A percentile compares a stretch with the other conserved stretches of the same genome.
phyloP scores from a whole-genome alignment of 2,888 invertebrate genomes.

The Miltochrista miniata region DNA sequence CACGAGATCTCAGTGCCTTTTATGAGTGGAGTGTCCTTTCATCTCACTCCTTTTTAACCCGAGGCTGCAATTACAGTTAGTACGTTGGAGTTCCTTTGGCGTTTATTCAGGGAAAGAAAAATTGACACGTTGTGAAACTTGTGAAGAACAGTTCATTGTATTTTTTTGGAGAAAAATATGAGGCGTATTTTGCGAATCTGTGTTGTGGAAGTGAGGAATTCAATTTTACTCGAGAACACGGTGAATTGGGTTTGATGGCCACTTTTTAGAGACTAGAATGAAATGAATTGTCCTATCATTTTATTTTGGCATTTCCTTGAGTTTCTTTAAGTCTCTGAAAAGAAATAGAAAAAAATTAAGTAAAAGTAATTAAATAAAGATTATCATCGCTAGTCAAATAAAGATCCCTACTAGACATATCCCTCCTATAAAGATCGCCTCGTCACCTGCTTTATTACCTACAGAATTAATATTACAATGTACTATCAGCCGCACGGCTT shows the following conservation, averaged over 20 bases:
- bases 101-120: slow-evolving; percentile 24
- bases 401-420: too few species aligned
- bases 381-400: too few species aligned
- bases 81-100: slow-evolving; percentile 55
- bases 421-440: too few species aligned
- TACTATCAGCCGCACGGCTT: too few species aligned
- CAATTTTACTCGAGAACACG: neutral
- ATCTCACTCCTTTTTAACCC: slow-evolving; percentile 70
- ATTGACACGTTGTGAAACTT: slow-evolving; percentile 22
- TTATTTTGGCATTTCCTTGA: too few species aligned
- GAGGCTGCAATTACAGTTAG: slow-evolving; percentile 78
- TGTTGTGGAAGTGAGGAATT: neutral
- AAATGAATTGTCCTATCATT: neutral
- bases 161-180: slow-evolving; percentile 9
- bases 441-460: too few species aligned
- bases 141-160: slow-evolving; percentile 4
- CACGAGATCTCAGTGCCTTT: slow-evolving; percentile 59
- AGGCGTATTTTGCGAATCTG: neutral
- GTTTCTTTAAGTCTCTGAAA: too few species aligned
- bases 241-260: neutral
- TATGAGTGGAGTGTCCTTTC: slow-evolving; percentile 70
- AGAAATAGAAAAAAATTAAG: too few species aligned
- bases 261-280: neutral
- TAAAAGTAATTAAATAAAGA: too few species aligned
- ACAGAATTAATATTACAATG: too few species aligned